These are phyloP conservation scores for Boulengeromyrus knoepffleri DNA, from an alignment of 2,113 vertebrate species.

Conservation along the genomic window DNA sequence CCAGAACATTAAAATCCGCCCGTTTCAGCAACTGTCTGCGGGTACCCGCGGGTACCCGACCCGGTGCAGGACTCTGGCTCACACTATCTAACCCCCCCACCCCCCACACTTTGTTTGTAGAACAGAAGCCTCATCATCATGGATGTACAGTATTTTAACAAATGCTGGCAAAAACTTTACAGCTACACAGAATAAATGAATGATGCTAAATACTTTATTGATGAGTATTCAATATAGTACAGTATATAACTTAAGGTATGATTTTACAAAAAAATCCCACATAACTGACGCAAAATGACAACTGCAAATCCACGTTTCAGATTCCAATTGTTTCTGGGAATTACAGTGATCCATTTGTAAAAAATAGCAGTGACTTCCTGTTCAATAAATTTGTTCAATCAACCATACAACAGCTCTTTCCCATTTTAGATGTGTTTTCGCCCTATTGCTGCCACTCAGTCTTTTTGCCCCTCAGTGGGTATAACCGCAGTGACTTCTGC, in stretches of 20 bases:
- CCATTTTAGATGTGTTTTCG: background rate
- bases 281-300: background rate
- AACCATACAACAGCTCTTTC: background rate
- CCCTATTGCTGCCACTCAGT: background rate
- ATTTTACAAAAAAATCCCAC: background rate
- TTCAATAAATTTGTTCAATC: background rate
- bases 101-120: too few relatives aligned
- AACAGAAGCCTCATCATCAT: too few relatives aligned
- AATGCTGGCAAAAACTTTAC: background rate
- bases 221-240: background rate
- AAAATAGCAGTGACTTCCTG: too few relatives aligned
- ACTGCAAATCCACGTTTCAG: too few relatives aligned
- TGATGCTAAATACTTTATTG: background rate
- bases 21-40: too few relatives aligned
- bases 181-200: background rate
- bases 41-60: too few relatives aligned
- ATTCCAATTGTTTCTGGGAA: too few relatives aligned
- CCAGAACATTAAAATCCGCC: too few relatives aligned
- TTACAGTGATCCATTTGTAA: too few relatives aligned
- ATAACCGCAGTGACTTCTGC: background rate
- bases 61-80: too few relatives aligned
- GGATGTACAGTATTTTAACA: background rate
- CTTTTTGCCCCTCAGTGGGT: background rate
- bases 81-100: background rate
- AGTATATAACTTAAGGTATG: background rate